Base-by-base conservation (phyloP, 2,113 vertebrate genomes). In the Barbus barbus region DNA sequence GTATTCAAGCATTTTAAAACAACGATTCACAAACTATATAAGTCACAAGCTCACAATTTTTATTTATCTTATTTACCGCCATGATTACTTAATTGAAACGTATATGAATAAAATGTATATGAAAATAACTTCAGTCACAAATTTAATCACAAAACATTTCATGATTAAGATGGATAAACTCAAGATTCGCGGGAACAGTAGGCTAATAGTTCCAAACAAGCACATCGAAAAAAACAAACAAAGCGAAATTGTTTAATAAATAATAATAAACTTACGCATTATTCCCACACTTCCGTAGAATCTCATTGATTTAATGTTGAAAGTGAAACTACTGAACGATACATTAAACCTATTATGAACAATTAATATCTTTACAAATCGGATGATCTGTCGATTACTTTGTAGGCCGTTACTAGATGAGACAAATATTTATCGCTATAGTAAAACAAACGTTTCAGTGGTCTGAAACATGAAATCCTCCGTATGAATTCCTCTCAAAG, bases 211-310 rank as follows among this genome's bases (percentile, higher is more conserved):
- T 78, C 53, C 33, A 18, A 28, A 78, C 13, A 61, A 44, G n/a
- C 4, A 63, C 13, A 38, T 9, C 3, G 12, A 26, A 67, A 18
- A 22, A 46, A 22, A 33, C 3, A 33, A 3, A 58, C 53, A 33
- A 5, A 28, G 14, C 14, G 3, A 28, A 58, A 36, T 58, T 8
- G 38, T 1, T 28, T 24, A 0, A 73, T 26, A 26, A 56, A n/a
- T 33, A 22, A 56, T n/a, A 24, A 78, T 9, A 9, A 16, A 46
- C 73, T n/a, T 77, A 60, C 31, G n/a, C 77, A n/a, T n/a, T n/a
- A 24, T 61, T 44, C 58, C 36, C 36, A 20, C n/a, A 63, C 77
- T 61, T 79, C 56, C 77, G 77, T 63, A 60, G 28, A 78, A 16
- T 63, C n/a, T 9, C 22, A 44, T 18, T 63, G 36, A 79, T 38